phyloP scores from a whole-genome alignment of 2,888 invertebrate genomes.

The Trimorus sp. region DNA sequence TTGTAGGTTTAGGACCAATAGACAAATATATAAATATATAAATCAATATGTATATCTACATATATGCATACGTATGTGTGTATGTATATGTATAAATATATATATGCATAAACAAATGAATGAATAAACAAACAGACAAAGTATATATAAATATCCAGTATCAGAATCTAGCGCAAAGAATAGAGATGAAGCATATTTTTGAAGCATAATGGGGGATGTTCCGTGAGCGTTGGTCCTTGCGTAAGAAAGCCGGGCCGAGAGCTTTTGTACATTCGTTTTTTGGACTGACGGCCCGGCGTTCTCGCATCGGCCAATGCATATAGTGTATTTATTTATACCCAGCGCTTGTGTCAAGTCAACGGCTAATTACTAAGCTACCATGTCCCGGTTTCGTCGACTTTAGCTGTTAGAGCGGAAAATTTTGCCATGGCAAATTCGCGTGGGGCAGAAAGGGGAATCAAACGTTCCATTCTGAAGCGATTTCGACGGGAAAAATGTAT shows the following conservation, averaged over 20 bases:
- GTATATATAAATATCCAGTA: constrained; percentile 56
- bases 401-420: constrained; percentile 12
- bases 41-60: too few species aligned
- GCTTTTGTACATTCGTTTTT: constrained; percentile 60
- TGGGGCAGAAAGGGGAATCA: too few species aligned
- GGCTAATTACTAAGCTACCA: neutral
- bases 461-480: too few species aligned
- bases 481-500: too few species aligned
- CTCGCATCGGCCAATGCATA: constrained; percentile 40
- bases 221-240: constrained; percentile 39
- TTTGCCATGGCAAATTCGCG: neutral
- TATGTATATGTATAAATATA: too few species aligned
- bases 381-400: constrained; percentile 23
- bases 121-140: constrained; percentile 25
- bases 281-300: constrained; percentile 54
- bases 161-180: constrained; percentile 60
- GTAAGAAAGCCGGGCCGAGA: constrained; percentile 48
- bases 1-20: constrained; percentile 31
- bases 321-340: constrained; percentile 61
- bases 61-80: too few species aligned
- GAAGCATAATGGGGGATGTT: constrained; percentile 73
- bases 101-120: neutral
- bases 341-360: constrained; percentile 39
- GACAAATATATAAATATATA: constrained; percentile 23
- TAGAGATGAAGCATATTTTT: constrained; percentile 78